A percentile compares a stretch with the other conserved stretches of the same genome.
Conservation (phyloP, 2,888 invertebrate species). For the Pachydiplax longipennis region DNA sequence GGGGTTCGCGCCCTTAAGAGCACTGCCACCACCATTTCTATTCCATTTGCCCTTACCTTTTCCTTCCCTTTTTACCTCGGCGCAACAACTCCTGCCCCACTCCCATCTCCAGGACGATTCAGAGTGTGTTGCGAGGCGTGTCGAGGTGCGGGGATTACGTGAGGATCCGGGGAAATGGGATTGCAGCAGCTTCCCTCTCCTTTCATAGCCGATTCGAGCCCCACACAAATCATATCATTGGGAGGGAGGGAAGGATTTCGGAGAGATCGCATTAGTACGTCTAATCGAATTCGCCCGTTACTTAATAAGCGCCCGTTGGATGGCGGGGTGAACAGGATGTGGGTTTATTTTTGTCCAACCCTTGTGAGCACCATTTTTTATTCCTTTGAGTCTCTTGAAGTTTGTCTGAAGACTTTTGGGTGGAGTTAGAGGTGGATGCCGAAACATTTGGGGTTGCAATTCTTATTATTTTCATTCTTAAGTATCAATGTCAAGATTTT, state of each 20-base stretch:
- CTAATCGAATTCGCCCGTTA: conserved; percentile 32
- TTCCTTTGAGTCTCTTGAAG: too few relatives aligned
- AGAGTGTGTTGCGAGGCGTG: conserved; percentile 24
- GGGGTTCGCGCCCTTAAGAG: neutral
- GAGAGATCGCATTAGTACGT: conserved; percentile 27
- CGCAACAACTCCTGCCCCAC: neutral
- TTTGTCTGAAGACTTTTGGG: too few relatives aligned
- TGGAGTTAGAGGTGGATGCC: too few relatives aligned
- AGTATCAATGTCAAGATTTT: too few relatives aligned
- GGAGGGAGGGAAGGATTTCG: neutral
- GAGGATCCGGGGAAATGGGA: conserved; percentile 31
- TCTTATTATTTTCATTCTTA: too few relatives aligned
- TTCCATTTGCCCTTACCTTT: neutral
- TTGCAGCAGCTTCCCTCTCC: neutral
- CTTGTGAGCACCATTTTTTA: too few relatives aligned
- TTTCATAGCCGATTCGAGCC: neutral
- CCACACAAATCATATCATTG: conserved; percentile 32
- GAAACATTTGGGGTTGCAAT: too few relatives aligned
- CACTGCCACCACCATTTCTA: neutral
- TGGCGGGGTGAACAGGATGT: neutral
- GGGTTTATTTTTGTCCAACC: too few relatives aligned
- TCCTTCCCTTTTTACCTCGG: neutral
- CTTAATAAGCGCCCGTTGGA: conserved; percentile 34
- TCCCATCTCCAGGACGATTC: conserved; percentile 1
- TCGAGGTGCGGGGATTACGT: conserved; percentile 33